These are phyloP conservation scores for Lasius fuliginosus DNA, from an alignment of 2,888 invertebrate genomes.

Conservation along the genomic window DNA sequence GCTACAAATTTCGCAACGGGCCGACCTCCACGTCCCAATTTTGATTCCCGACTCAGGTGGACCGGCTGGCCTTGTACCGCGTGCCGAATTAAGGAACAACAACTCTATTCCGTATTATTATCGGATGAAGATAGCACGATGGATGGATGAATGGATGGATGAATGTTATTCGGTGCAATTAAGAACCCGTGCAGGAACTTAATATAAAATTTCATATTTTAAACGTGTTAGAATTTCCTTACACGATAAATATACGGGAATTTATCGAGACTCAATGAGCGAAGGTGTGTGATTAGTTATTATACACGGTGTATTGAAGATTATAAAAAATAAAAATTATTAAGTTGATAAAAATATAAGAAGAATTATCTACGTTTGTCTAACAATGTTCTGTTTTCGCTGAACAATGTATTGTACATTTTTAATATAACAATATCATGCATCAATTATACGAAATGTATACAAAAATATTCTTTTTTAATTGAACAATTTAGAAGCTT, in stretches of 20 bases:
- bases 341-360: background rate
- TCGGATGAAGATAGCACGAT: background rate
- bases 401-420: background rate
- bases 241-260: background rate
- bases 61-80: background rate
- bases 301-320: background rate
- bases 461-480: too few species aligned
- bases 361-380: background rate
- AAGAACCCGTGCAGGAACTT: background rate
- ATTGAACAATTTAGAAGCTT: background rate
- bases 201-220: background rate
- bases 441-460: background rate
- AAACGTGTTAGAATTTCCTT: background rate
- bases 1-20: background rate
- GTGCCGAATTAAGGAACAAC: background rate
- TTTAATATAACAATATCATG: too few species aligned
- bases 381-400: background rate
- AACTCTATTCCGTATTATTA: constrained; percentile 10
- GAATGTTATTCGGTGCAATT: background rate
- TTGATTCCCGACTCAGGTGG: background rate
- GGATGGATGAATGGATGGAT: background rate
- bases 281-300: background rate
- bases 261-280: background rate
- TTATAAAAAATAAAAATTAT: constrained; percentile 2
- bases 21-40: constrained; percentile 7